Evolutionary conservation across 1,140 invertebrate genomes (phyloP).

Genomic region (Solen grandis): DNA sequence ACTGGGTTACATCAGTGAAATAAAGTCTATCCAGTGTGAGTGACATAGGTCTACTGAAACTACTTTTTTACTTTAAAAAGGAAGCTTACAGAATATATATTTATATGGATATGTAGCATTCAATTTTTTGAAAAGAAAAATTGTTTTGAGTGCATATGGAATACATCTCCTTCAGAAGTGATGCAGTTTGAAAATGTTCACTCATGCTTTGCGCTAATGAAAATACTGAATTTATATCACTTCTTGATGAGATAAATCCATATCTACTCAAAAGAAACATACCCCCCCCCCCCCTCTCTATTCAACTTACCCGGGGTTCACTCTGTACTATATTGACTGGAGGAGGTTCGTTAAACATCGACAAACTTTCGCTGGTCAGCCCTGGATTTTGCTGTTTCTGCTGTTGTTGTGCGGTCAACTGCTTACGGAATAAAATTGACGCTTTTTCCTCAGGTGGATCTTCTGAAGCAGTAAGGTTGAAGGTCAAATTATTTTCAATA

Average conservation of each 20-base stretch:
- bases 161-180: background rate
- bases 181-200: background rate
- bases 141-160: background rate
- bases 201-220: background rate
- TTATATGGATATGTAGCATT: too few relatives aligned
- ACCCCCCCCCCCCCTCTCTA: too few relatives aligned
- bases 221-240: background rate
- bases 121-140: too few relatives aligned
- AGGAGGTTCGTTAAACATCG: background rate
- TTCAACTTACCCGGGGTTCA: slow-evolving; percentile 66
- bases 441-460: slow-evolving; percentile 70
- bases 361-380: background rate
- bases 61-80: too few relatives aligned
- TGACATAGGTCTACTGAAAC: too few relatives aligned
- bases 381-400: background rate
- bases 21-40: too few relatives aligned
- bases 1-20: too few relatives aligned
- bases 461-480: too few relatives aligned
- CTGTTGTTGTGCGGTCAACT: slow-evolving; percentile 56
- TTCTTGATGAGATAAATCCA: background rate
- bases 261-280: background rate
- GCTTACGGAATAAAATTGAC: slow-evolving; percentile 73
- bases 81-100: too few relatives aligned
- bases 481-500: too few relatives aligned
- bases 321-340: slow-evolving; percentile 65